phyloP scores from a whole-genome alignment of 2,888 invertebrate genomes.

The Sphaerophoria taeniata region DNA sequence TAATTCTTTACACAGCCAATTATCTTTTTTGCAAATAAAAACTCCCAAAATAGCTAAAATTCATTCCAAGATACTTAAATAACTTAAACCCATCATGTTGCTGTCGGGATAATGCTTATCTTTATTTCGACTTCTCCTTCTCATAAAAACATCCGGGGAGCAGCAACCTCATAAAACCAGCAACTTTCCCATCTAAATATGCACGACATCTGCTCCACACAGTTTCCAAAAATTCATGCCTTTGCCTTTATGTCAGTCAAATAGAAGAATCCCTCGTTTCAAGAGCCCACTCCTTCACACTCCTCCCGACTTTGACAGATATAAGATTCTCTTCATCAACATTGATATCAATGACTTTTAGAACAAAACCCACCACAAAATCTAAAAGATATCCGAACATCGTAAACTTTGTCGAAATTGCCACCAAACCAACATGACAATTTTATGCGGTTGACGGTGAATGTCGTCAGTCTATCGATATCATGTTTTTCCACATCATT shows the following conservation, averaged over 20 bases:
- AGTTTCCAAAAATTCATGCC: not conserved
- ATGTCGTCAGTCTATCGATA: not conserved
- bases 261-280: constrained; percentile 1
- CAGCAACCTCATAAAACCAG: constrained; percentile 53
- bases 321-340: not conserved
- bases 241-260: constrained; percentile 32
- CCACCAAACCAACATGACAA: constrained; percentile 12
- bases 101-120: constrained; percentile 17
- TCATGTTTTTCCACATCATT: constrained; percentile 51
- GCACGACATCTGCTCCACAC: constrained; percentile 48
- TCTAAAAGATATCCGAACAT: constrained; percentile 43
- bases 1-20: not conserved
- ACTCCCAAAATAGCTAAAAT: not conserved
- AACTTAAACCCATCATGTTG: constrained; percentile 16
- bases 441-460: not conserved
- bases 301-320: too few species aligned
- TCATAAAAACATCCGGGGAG: not conserved
- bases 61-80: not conserved
- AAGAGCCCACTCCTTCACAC: not conserved
- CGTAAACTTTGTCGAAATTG: constrained; percentile 40
- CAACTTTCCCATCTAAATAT: constrained; percentile 55
- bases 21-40: not conserved
- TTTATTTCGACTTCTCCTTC: not conserved
- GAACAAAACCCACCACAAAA: constrained; percentile 6
- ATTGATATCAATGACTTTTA: constrained; percentile 40